Percentiles rank a stretch among this genome's conserved stretches.
Conservation (phyloP, 2,113 vertebrate species). For the Lethenteron camtschaticum region DNA sequence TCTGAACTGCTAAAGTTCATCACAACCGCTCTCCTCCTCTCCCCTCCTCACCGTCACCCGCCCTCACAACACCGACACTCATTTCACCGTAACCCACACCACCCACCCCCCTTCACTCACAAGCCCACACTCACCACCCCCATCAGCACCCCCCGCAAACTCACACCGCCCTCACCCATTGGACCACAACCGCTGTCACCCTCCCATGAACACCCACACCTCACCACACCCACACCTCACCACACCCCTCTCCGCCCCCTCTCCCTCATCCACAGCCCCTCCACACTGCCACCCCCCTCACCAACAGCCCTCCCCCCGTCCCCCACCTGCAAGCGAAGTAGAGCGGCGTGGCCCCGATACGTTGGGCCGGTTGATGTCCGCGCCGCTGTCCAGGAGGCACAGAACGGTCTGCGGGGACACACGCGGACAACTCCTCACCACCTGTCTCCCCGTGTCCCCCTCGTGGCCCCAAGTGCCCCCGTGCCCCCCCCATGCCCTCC, state of each 20-base stretch:
- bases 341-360: conserved; percentile 77
- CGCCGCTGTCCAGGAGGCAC: conserved; percentile 83
- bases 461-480: conserved; percentile 19
- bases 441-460: not conserved
- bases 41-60: too few species aligned
- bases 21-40: too few species aligned
- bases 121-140: not conserved
- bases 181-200: not conserved
- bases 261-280: not conserved
- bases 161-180: not conserved
- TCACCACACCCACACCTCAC: not conserved
- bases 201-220: not conserved
- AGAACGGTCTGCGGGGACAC: conserved; percentile 48
- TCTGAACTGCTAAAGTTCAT: too few species aligned
- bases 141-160: not conserved
- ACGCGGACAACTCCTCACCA: not conserved
- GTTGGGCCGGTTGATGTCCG: conserved; percentile 88
- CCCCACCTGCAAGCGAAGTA: conserved; percentile 92
- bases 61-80: too few species aligned
- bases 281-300: not conserved
- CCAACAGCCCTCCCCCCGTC: not conserved
- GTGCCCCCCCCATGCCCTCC: not conserved
- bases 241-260: not conserved
- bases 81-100: not conserved
- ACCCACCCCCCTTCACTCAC: not conserved